Evolutionary conservation across 2,888 invertebrate genomes (phyloP).

Genomic region (Malthinus seriepunctatus): DNA sequence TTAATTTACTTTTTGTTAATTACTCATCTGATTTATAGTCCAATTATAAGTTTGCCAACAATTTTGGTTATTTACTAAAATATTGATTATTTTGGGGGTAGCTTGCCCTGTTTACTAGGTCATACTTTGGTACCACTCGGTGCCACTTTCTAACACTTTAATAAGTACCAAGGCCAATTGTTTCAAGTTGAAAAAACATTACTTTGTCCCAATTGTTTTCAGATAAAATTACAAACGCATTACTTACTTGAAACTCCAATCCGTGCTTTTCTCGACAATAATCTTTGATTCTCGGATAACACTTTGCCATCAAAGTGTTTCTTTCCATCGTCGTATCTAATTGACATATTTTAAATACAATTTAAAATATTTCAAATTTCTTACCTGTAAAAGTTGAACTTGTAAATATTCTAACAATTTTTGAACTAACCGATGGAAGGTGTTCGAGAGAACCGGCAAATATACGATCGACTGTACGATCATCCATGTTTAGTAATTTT

Average conservation of each 20-base stretch:
- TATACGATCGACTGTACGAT: slow-evolving; percentile 86
- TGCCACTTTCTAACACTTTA: slow-evolving; percentile 27
- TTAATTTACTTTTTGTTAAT: too few relatives aligned
- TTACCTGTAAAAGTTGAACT: slow-evolving; percentile 97
- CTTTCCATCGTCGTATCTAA: slow-evolving; percentile 96
- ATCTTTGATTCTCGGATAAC: slow-evolving; percentile 95
- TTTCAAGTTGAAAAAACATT: background rate
- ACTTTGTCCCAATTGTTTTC: background rate
- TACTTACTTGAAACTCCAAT: slow-evolving; percentile 90
- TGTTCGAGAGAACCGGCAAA: slow-evolving; percentile 86
- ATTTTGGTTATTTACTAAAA: background rate
- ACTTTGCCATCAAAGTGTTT: slow-evolving; percentile 97
- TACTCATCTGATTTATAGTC: too few relatives aligned
- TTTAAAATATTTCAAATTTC: background rate
- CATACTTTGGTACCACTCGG: slow-evolving; percentile 35
- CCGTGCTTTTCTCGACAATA: slow-evolving; percentile 97
- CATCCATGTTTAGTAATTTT: slow-evolving; percentile 70
- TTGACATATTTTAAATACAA: background rate
- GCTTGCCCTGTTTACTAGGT: slow-evolving; percentile 23
- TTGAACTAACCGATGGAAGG: slow-evolving; percentile 93
- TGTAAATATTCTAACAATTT: slow-evolving; percentile 97
- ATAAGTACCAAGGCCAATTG: slow-evolving; percentile 36
- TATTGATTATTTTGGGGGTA: slow-evolving; percentile 22
- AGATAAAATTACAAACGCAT: background rate
- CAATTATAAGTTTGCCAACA: slow-evolving; percentile 2